phyloP scores from a whole-genome alignment of 2,113 vertebrate species.

The Oxyruncus cristatus region DNA sequence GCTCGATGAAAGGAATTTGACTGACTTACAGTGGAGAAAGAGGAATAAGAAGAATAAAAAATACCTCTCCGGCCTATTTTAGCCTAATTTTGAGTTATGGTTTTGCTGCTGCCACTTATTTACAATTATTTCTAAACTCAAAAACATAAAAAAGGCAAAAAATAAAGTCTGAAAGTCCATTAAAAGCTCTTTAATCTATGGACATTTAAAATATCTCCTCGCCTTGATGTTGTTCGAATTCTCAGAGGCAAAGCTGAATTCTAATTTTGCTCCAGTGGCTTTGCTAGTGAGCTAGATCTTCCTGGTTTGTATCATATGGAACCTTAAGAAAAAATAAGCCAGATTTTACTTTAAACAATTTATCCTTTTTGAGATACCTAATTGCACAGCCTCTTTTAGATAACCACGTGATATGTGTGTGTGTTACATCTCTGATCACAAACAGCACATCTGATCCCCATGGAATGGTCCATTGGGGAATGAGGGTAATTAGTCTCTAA shows the following conservation, averaged over 20 bases:
- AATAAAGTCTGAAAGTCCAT: not conserved
- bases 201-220: not conserved
- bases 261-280: not conserved
- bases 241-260: not conserved
- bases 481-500: slow-evolving; percentile 55
- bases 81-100: not conserved
- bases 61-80: not conserved
- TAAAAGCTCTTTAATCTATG: not conserved
- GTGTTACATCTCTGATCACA: not conserved
- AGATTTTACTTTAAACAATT: slow-evolving; percentile 42
- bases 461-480: slow-evolving; percentile 6
- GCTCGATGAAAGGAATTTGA: not conserved
- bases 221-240: slow-evolving; percentile 1
- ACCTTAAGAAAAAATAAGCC: not conserved
- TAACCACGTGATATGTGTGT: not conserved
- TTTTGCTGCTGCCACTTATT: not conserved
- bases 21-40: not conserved
- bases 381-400: slow-evolving; percentile 2
- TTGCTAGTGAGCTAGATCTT: not conserved
- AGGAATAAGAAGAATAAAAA: not conserved
- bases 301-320: not conserved
- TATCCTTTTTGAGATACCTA: slow-evolving; percentile 24
- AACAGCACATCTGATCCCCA: not conserved
- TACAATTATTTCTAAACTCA: not conserved
- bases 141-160: not conserved